Evolutionary conservation across 2,797 vertebrate species (phyloP), one percentile per base, ranked within the genome.

Genomic region (Alosa sapidissima): DNA sequence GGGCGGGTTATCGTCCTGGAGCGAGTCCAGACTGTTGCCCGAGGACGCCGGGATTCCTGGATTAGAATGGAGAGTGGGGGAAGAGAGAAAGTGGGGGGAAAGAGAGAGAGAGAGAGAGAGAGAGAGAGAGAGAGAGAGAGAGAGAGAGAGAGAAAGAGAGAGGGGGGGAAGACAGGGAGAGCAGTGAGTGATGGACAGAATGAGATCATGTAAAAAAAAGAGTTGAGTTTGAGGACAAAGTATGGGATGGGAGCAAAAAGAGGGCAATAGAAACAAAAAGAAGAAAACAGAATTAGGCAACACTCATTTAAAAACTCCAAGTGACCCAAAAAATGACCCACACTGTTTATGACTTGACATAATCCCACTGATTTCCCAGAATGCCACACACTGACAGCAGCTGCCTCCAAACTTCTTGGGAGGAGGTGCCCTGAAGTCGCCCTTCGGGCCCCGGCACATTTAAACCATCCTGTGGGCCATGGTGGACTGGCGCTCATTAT

Each of bases 1-100:
- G 89, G 97, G 97, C 88, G 97, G 97, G 95, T 96, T 97, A 93
- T 98, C 97, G n/a, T 98, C 97, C 93, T 96, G 97, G 91, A 97
- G 94, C 91, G 95, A 94, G 94, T 97, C 97, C 95, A 97, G 94
- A 95, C 95, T 96, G 95, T 97, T 97, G 94, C 96, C 95, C 87
- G 96, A 93, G 88, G 96, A 95, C 65, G 96, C 95, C 90, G 97
- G 96, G 92, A 98, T 95, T 93, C 97, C 97, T 97, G 89, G 36
- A 88, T 88, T 83, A 90, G 83, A 88, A 91, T 81, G 90, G 87
- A 52, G 2, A 21, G 2, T 19, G 13, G 10, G 28, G 28, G 10
- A 4, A 41, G 33, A 41, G 8, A 41, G 28, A 48, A 81, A 81
- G 52, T 54, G 51, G 55, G 4, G 13, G 2, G 82, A 33, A 5